phyloP scores from a whole-genome alignment of 2,797 vertebrate species.

The Hyperoplus lanceolatus region DNA sequence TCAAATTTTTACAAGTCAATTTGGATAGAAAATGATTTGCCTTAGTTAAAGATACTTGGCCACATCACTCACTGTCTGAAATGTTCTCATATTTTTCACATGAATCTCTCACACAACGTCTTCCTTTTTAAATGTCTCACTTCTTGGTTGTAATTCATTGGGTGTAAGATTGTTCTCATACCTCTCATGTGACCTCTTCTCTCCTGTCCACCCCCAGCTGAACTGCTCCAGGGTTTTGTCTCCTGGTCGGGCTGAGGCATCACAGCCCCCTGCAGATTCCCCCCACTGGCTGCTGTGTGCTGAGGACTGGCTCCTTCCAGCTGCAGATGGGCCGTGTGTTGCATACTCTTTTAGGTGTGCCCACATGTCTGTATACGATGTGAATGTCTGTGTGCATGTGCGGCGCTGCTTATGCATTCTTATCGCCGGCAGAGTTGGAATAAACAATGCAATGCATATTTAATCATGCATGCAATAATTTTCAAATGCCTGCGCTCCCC shows the following conservation, averaged over 20 bases:
- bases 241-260: conserved; percentile 65
- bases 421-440: conserved; percentile 49
- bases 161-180: conserved; percentile 9
- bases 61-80: conserved; percentile 8
- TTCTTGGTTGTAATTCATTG: conserved; percentile 16
- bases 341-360: conserved; percentile 87
- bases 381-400: conserved; percentile 42
- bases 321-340: conserved; percentile 70
- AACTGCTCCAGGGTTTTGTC: conserved; percentile 79
- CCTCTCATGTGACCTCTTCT: conserved; percentile 37
- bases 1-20: neutral
- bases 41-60: neutral
- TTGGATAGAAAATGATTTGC: conserved; percentile 2
- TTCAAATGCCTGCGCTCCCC: conserved; percentile 52
- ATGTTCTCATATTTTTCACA: conserved; percentile 28
- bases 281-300: conserved; percentile 81
- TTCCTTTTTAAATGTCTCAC: conserved; percentile 33
- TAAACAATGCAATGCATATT: conserved; percentile 75
- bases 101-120: conserved; percentile 20
- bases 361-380: conserved; percentile 33
- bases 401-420: conserved; percentile 65
- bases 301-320: conserved; percentile 81
- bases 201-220: conserved; percentile 63
- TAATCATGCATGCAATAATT: conserved; percentile 75
- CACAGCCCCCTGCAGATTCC: conserved; percentile 43